Conservation (phyloP, 2,113 vertebrate species). For the Bufo gargarizans region DNA sequence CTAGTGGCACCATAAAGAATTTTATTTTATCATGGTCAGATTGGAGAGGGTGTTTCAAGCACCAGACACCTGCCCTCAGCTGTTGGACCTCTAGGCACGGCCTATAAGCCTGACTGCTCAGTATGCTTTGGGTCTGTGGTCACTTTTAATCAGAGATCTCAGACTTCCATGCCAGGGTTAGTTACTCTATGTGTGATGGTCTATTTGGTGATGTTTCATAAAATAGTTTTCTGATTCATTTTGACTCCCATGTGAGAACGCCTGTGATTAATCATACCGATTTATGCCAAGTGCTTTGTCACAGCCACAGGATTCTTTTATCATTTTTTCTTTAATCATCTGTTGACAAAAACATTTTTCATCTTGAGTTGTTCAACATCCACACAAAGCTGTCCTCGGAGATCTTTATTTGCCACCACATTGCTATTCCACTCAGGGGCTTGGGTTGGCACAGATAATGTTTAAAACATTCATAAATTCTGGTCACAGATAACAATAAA, state of each 20-base stretch:
- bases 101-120: no score
- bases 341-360: constrained; percentile 43
- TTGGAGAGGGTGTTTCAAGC: no score
- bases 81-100: no score
- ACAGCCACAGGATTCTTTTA: background rate
- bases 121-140: no score
- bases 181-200: background rate
- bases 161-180: no score
- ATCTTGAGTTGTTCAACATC: background rate
- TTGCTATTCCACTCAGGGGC: background rate
- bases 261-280: background rate
- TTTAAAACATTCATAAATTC: background rate
- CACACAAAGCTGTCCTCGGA: background rate
- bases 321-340: constrained; percentile 21
- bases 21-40: no score
- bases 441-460: background rate
- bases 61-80: no score
- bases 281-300: background rate
- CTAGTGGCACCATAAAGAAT: no score
- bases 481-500: background rate
- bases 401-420: background rate
- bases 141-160: no score
- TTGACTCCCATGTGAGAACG: background rate
- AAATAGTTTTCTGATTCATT: background rate
- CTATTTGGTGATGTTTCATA: background rate